phyloP scores from a whole-genome alignment of 2,888 invertebrate genomes.

The Cryptosula pallasiana region DNA sequence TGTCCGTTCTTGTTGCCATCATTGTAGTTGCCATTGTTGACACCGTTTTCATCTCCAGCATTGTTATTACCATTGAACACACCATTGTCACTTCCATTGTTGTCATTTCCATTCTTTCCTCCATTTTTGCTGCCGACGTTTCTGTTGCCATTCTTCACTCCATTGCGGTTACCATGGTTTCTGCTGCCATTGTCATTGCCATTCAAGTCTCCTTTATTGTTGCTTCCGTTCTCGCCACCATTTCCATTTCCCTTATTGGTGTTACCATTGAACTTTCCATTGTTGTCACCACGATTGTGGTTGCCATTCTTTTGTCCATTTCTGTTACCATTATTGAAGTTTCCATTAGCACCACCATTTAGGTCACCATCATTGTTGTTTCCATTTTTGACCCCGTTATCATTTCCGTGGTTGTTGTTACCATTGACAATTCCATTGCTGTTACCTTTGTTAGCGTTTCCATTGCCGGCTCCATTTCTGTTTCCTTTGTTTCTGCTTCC shows the following conservation, averaged over 20 bases:
- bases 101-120: conserved; percentile 4
- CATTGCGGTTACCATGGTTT: conserved; percentile 8
- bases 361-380: conserved; percentile 24
- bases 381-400: conserved; percentile 20
- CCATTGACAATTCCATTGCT: conserved; percentile 22
- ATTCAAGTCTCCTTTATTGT: background rate
- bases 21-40: background rate
- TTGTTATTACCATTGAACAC: background rate
- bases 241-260: background rate
- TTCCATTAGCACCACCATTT: conserved; percentile 22
- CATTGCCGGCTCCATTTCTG: conserved; percentile 24
- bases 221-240: background rate
- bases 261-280: background rate
- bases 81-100: conserved; percentile 6
- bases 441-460: conserved; percentile 24
- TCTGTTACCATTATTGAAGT: conserved; percentile 23
- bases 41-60: background rate
- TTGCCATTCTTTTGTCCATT: background rate
- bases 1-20: background rate
- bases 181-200: background rate
- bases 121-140: conserved; percentile 7
- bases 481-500: conserved; percentile 19
- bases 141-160: background rate
- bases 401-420: conserved; percentile 21
- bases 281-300: background rate